phyloP scores from a whole-genome alignment of 35 echinoderm and acorn worm species.

The Heliocidaris tuberculata region DNA sequence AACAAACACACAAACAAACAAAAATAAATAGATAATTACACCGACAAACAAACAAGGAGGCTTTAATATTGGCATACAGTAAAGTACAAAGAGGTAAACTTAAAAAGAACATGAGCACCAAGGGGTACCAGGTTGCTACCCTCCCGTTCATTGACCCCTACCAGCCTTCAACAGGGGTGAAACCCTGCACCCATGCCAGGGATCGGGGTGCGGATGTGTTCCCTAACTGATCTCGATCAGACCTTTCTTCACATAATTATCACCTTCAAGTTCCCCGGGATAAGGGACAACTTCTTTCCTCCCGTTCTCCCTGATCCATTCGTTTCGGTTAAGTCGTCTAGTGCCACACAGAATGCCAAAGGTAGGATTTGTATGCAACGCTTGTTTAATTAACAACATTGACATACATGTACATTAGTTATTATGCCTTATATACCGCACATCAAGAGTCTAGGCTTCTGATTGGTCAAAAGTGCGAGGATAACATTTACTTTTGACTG shows the following conservation, averaged over 20 bases:
- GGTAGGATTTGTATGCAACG: no score
- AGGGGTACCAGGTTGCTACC: not conserved
- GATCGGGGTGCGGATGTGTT: conserved; percentile 25
- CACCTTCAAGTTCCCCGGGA: not conserved
- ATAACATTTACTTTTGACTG: no score
- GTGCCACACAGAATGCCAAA: not conserved
- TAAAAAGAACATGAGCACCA: not conserved
- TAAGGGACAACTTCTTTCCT: not conserved
- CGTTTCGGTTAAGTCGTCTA: not conserved
- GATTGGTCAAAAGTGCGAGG: no score
- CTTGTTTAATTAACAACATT: no score
- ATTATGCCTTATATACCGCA: no score
- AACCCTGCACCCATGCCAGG: conserved; percentile 4
- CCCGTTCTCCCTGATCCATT: not conserved
- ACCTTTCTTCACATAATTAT: conserved; percentile 31
- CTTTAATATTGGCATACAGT: not conserved
- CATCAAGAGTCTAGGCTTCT: no score
- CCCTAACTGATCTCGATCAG: not conserved
- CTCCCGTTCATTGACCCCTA: not conserved
- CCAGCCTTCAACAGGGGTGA: conserved; percentile 21
- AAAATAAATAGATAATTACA: no score
- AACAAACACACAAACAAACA: no score
- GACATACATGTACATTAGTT: no score
- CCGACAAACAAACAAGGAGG: no score
- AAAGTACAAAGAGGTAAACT: not conserved